These are phyloP conservation scores for Rhabdomys pumilio DNA, from an alignment of 2,797 vertebrate species.

Conservation along the genomic window DNA sequence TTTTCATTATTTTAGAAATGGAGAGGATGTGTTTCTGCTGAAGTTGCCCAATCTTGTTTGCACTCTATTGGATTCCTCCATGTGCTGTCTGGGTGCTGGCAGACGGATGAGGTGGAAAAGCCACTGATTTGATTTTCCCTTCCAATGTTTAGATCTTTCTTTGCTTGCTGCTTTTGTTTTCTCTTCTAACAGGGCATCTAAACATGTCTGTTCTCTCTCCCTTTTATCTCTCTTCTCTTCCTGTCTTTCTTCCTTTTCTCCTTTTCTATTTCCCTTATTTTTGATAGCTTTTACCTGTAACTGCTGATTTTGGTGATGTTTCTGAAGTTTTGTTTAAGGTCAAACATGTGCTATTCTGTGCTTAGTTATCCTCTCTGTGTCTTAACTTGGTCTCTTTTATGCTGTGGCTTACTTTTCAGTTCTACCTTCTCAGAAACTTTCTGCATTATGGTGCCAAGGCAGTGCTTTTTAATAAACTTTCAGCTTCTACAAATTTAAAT, in stretches of 20 bases:
- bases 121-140: constrained; percentile 77
- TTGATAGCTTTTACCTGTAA: not conserved
- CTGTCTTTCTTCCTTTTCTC: not conserved
- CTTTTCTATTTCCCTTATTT: not conserved
- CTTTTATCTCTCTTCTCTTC: not conserved
- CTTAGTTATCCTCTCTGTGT: constrained; percentile 25
- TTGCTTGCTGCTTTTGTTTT: constrained; percentile 73
- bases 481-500: constrained; percentile 34
- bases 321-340: not conserved
- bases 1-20: constrained; percentile 83
- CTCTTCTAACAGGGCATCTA: constrained; percentile 66
- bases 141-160: constrained; percentile 70
- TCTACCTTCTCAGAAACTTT: constrained; percentile 9
- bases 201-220: constrained; percentile 1
- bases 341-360: not conserved
- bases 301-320: not conserved
- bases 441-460: not conserved
- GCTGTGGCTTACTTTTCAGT: not conserved
- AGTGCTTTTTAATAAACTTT: constrained; percentile 30
- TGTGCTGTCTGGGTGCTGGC: constrained; percentile 48
- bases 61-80: constrained; percentile 79
- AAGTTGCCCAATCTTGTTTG: constrained; percentile 78
- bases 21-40: constrained; percentile 81
- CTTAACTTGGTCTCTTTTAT: constrained; percentile 54
- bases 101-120: constrained; percentile 76